Evolutionary conservation across 2,113 vertebrate species (phyloP).

Genomic region (Prunella fulvescens): DNA sequence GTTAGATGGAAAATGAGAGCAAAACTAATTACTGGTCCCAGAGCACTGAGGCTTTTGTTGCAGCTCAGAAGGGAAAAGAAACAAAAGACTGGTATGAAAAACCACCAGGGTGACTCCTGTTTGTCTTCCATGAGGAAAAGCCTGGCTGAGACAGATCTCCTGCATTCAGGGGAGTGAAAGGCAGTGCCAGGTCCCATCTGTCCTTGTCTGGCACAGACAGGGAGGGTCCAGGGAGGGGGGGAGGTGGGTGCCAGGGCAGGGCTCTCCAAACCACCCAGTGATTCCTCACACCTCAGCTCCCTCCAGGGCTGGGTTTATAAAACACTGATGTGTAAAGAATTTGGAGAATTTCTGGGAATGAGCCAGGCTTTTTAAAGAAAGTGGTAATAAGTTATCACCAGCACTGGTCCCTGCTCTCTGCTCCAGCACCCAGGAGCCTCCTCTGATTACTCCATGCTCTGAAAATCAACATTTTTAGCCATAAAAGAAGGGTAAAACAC

Average conservation of each 20-base stretch:
- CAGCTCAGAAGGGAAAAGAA: not conserved
- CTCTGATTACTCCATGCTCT: not conserved
- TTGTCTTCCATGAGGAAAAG: not conserved
- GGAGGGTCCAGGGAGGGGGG: no score
- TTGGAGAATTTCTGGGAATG: not conserved
- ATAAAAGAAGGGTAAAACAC: not conserved
- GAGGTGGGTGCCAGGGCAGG: not conserved
- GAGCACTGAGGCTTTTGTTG: not conserved
- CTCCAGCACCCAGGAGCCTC: not conserved
- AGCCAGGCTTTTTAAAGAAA: not conserved
- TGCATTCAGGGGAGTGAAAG: not conserved
- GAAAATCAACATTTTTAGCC: not conserved
- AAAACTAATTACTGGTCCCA: not conserved
- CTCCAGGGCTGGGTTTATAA: not conserved
- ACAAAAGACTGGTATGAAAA: not conserved
- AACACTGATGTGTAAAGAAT: not conserved
- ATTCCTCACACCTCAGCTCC: no score
- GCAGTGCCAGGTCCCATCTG: not conserved
- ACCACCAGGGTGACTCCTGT: accelerated
- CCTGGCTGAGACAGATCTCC: not conserved
- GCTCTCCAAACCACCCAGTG: not conserved
- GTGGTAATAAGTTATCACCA: not conserved
- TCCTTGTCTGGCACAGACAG: not conserved
- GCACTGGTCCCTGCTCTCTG: not conserved
- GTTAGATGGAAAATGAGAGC: not conserved